phyloP scores from a whole-genome alignment of 2,113 vertebrate genomes.

The Rhinichthys klamathensis region DNA sequence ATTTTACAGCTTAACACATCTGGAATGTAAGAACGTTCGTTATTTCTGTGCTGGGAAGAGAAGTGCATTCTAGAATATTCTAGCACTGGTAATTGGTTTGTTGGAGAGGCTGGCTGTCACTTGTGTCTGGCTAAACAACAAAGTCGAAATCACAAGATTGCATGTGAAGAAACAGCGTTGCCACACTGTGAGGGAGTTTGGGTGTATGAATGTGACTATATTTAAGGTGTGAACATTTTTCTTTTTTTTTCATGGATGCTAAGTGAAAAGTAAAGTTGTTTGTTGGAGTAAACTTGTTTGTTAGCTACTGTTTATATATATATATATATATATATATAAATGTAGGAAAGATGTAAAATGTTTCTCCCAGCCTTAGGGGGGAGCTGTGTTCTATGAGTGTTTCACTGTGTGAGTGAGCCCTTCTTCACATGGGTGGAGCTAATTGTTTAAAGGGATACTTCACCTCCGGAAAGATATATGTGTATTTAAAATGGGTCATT shows the following conservation, averaged over 20 bases:
- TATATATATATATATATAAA: no score
- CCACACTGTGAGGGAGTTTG: not conserved
- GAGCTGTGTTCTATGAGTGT: no score
- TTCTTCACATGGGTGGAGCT: no score
- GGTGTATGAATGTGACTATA: not conserved
- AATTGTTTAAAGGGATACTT: no score
- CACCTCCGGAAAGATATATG: no score
- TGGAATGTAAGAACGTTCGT: conserved; percentile 26
- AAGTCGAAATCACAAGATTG: conserved; percentile 31
- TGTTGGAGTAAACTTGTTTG: not conserved
- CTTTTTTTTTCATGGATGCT: not conserved
- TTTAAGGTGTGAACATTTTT: conserved; percentile 17
- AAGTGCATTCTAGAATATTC: conserved; percentile 25
- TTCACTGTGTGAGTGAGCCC: no score
- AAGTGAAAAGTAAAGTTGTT: not conserved
- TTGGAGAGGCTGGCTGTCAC: conserved; percentile 35
- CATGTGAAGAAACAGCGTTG: not conserved
- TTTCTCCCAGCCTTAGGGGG: no score
- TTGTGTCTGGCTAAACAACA: conserved; percentile 33
- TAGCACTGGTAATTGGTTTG: conserved; percentile 45
- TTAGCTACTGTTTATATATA: not conserved
- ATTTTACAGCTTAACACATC: conserved; percentile 45
- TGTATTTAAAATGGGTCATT: no score
- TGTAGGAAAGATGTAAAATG: no score
- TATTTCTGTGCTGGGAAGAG: conserved; percentile 13